Base-by-base conservation (phyloP, 1,140 invertebrate species). In the Drosophila malerkotliana region DNA sequence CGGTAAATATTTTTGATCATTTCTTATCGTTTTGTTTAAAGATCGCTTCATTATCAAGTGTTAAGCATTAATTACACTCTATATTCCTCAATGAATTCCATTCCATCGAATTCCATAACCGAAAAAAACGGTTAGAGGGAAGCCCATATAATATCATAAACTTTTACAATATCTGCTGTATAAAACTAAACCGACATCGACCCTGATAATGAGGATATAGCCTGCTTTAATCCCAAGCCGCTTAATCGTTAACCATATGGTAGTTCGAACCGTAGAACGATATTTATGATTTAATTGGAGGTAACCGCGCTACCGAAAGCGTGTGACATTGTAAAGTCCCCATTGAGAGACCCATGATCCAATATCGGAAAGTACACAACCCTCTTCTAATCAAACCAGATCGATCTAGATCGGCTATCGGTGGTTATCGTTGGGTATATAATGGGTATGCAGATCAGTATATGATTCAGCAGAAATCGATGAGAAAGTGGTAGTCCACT, bases 381-480 rank as follows among this genome's bases (percentile, higher is more conserved):
- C 54, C 54, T 12, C 32, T 37, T 12, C 32, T 37, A 37, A 44
- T 6, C 10, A 26, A 39, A 18, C 37, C 26, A 15, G 44, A 3
- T 45, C 45, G 32, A 32, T 32, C 32, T 32, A 49, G 57, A 68
- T 57, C 67, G 30, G 4, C n/a, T 18, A 26, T 30, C 34, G 14
- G 5, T 3, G 14, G 5, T 3, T 45, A 39, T 14, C 41, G 34
- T 3, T 3, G 26, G 26, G 26, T 26, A 6, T 21, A 54, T 37
- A 30, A n/a, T 57, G 45, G 56, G 55, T 72, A 71, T 71, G 68
- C 55, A 59, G 66, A 72, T 69, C 14, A 26, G 44, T 10, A 10
- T 45, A 15, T 72, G 68, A 72, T 8, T 37, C 1, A 18, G 39
- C 68, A 21, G 6, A 57, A 63, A 41, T 12, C 4, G 53, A 4